A percentile compares a stretch with the other conserved stretches of the same genome.
phyloP scores from a whole-genome alignment of 2,888 invertebrate species.

The Seladonia tumulorum region DNA sequence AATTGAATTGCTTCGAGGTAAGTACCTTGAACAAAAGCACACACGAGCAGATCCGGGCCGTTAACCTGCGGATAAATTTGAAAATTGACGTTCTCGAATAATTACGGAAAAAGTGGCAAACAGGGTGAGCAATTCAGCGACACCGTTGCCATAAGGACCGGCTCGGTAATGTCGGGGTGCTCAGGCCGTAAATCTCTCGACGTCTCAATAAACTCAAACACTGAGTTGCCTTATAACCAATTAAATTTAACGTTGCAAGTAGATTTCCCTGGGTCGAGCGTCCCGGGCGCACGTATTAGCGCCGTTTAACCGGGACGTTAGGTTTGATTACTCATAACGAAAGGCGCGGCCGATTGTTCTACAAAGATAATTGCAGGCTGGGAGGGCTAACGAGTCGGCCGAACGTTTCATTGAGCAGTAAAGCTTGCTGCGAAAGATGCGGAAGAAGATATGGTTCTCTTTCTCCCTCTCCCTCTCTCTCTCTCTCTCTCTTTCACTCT shows the following conservation, averaged over 20 bases:
- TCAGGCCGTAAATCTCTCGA: background rate
- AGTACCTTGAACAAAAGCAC: no score
- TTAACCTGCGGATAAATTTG: background rate
- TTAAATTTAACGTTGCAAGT: constrained; percentile 3
- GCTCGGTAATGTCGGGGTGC: background rate
- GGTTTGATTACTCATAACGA: constrained; percentile 27
- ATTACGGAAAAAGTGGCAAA: background rate
- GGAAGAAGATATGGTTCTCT: constrained; percentile 14
- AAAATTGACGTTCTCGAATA: background rate
- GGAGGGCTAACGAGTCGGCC: constrained; percentile 28
- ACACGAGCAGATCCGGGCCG: no score
- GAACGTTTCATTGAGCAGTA: constrained; percentile 22
- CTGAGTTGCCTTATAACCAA: constrained; percentile 11
- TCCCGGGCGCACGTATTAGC: background rate
- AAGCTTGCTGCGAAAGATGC: constrained; percentile 24
- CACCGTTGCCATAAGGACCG: background rate
- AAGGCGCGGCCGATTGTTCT: constrained; percentile 35
- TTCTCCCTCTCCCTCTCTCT: background rate
- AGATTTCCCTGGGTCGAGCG: background rate
- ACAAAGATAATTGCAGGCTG: constrained; percentile 27
- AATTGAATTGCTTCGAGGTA: no score
- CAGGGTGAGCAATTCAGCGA: background rate
- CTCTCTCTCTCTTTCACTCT: no score
- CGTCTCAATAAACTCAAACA: background rate
- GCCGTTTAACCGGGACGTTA: background rate